A percentile compares a stretch with the other conserved stretches of the same genome.
Conservation (phyloP, 1,140 invertebrate genomes). For the Delia radicum region DNA sequence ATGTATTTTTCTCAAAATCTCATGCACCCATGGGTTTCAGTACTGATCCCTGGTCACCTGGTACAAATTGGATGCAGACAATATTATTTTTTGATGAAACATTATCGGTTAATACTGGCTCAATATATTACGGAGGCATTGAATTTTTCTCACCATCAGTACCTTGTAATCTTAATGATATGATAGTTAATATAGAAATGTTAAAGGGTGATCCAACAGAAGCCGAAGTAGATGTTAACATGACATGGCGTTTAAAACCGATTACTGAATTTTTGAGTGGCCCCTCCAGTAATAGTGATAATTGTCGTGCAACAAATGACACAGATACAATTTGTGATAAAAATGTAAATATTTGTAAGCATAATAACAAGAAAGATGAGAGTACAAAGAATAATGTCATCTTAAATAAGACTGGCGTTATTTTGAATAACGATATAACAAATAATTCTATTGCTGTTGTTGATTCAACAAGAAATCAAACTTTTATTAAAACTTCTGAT, state of each 20-base stretch:
- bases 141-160: slow-evolving; percentile 7
- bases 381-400: no score
- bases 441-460: no score
- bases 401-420: no score
- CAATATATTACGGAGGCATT: slow-evolving; percentile 24
- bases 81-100: slow-evolving; percentile 40
- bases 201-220: slow-evolving; percentile 20
- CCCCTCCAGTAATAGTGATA: background rate
- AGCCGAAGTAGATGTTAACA: slow-evolving; percentile 13
- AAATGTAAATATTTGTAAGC: no score
- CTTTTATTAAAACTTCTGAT: no score
- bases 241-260: slow-evolving; percentile 21
- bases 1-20: slow-evolving; percentile 40
- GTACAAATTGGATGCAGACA: slow-evolving; percentile 41
- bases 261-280: no score
- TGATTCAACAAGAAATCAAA: no score
- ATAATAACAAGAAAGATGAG: no score
- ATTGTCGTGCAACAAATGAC: no score
- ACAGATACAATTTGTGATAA: no score
- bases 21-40: slow-evolving; percentile 33
- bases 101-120: slow-evolving; percentile 30
- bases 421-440: no score
- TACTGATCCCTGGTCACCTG: slow-evolving; percentile 36
- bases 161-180: slow-evolving; percentile 1
- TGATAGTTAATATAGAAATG: slow-evolving; percentile 21